A percentile compares a stretch with the other conserved stretches of the same genome.
phyloP scores from a whole-genome alignment of 2,888 invertebrate species.

The Holacanthella duospinosa region DNA sequence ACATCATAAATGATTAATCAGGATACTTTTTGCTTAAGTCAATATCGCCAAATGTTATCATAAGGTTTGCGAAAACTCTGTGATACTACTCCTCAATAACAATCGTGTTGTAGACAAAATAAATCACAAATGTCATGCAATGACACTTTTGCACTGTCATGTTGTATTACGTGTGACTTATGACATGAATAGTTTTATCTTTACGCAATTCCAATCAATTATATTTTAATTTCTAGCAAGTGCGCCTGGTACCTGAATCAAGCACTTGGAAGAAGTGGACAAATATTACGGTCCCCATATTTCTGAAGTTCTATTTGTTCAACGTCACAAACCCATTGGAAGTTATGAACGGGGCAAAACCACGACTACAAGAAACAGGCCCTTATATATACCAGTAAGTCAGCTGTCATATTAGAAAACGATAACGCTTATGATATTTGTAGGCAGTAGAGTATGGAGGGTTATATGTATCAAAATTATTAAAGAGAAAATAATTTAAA shows the following conservation, averaged over 20 bases:
- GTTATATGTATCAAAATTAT: no score
- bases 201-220: no score
- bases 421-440: neutral
- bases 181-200: neutral
- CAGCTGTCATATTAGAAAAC: neutral
- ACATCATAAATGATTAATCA: no score
- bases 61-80: no score
- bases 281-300: slow-evolving; percentile 15
- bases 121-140: no score
- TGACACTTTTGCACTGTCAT: no score
- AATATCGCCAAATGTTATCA: no score
- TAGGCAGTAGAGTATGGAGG: neutral
- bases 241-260: slow-evolving; percentile 28
- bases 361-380: slow-evolving; percentile 28
- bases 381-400: slow-evolving; percentile 36
- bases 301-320: slow-evolving; percentile 27
- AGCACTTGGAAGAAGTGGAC: slow-evolving; percentile 21
- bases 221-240: slow-evolving; percentile 22
- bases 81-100: no score
- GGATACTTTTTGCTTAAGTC: no score
- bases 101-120: no score
- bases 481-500: neutral
- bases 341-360: slow-evolving; percentile 32
- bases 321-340: slow-evolving; percentile 33
- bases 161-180: neutral